A percentile compares a stretch with the other conserved stretches of the same genome.
phyloP scores from a whole-genome alignment of 2,113 vertebrate species.

The Callipepla californica region DNA sequence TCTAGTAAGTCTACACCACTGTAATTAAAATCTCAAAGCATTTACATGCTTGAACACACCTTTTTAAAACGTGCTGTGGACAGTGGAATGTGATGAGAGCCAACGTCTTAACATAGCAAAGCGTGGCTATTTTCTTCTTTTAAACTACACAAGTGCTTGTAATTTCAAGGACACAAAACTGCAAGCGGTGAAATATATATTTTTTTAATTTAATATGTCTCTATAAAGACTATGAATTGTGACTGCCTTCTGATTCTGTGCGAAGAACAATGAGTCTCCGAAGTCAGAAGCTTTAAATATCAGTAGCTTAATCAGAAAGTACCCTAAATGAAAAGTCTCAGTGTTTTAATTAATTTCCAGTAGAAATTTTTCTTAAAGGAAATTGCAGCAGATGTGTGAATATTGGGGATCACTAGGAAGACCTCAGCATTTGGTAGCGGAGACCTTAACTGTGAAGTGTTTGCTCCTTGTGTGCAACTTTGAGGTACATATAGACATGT shows the following conservation, averaged over 20 bases:
- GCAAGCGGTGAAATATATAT: neutral
- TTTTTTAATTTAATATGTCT: neutral
- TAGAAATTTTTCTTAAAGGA: constrained; percentile 11
- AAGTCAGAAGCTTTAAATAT: constrained; percentile 30
- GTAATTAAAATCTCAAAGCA: neutral
- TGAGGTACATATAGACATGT: neutral
- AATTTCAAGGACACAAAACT: constrained; percentile 6
- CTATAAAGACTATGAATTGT: constrained; percentile 39
- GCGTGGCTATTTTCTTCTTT: neutral
- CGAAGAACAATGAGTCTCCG: constrained; percentile 28
- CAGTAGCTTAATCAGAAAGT: constrained; percentile 50
- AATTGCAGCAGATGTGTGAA: neutral
- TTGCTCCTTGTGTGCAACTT: neutral
- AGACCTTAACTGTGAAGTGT: neutral
- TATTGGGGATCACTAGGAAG: neutral
- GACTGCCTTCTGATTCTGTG: constrained; percentile 2
- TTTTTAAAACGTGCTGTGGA: neutral
- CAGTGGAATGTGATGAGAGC: neutral
- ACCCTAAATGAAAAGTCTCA: constrained; percentile 19
- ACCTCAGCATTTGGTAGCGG: constrained; percentile 7
- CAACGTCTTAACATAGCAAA: neutral
- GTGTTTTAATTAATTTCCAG: constrained; percentile 6
- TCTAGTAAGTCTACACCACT: neutral
- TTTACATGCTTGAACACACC: neutral
- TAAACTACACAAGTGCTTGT: neutral